These are phyloP conservation scores for Anarhynchus alexandrinus DNA, from an alignment of 2,113 vertebrate genomes.

Conservation along the genomic window DNA sequence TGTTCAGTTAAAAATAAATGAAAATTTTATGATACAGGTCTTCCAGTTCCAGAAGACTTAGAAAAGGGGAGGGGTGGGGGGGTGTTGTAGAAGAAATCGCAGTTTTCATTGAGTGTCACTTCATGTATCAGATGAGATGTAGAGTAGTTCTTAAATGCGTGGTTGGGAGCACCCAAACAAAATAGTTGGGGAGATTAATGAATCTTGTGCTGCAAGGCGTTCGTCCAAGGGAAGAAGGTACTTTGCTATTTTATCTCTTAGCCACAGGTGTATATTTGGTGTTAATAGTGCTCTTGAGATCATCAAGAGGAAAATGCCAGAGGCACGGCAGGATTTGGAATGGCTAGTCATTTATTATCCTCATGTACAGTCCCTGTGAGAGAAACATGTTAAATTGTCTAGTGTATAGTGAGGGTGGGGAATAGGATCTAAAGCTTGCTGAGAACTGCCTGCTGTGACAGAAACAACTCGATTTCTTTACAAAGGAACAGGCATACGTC, in stretches of 20 bases:
- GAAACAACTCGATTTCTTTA: slow-evolving; percentile 39
- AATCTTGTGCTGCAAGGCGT: slow-evolving; percentile 13
- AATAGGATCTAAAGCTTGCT: slow-evolving; percentile 42
- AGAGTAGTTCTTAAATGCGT: background rate
- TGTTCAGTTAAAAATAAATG: background rate
- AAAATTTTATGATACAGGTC: background rate
- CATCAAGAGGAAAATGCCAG: slow-evolving; percentile 45
- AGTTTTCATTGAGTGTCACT: background rate
- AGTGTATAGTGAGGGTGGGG: background rate
- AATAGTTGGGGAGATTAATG: slow-evolving; percentile 39
- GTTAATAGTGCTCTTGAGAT: slow-evolving; percentile 60
- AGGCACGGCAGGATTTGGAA: slow-evolving; percentile 49
- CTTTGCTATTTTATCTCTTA: slow-evolving; percentile 49
- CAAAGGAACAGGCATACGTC: background rate
- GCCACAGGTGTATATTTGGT: slow-evolving; percentile 59
- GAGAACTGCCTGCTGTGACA: slow-evolving; percentile 41
- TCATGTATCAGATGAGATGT: background rate
- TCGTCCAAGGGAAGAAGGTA: slow-evolving; percentile 28
- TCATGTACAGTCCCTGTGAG: background rate
- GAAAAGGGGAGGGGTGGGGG: fast-evolving
- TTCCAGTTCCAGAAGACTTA: background rate
- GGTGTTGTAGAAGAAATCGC: background rate
- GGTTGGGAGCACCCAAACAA: slow-evolving; percentile 4
- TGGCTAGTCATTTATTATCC: slow-evolving; percentile 50
- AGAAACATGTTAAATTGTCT: slow-evolving; percentile 43